Evolutionary conservation across 1,140 invertebrate species (phyloP).

Genomic region (Ceratina australensis): DNA sequence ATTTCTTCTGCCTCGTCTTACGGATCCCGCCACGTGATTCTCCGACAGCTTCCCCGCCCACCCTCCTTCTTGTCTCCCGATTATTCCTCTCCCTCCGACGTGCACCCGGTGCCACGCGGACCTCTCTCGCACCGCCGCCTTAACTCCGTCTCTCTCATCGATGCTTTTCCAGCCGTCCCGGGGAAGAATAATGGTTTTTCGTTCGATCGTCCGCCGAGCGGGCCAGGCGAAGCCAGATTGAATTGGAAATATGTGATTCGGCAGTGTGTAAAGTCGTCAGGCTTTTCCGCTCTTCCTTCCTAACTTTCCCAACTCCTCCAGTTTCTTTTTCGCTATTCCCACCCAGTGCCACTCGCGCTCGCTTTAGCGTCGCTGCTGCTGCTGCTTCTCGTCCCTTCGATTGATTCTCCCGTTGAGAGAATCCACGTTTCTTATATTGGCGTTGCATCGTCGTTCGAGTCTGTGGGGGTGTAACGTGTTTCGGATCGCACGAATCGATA

Average conservation of each 20-base stretch:
- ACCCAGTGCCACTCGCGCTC: not conserved
- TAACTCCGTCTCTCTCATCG: not conserved
- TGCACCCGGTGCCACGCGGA: not conserved
- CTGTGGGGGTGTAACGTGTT: not conserved
- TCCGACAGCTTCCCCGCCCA: not conserved
- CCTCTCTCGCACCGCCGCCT: not conserved
- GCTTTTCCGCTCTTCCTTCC: slow-evolving; percentile 43
- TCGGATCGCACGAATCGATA: not conserved
- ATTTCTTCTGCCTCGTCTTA: slow-evolving; percentile 25
- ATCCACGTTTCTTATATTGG: not conserved
- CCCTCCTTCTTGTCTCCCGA: not conserved
- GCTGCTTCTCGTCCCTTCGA: not conserved
- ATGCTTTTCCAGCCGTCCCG: slow-evolving; percentile 29
- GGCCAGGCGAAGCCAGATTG: slow-evolving; percentile 61
- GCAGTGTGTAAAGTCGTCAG: slow-evolving; percentile 71
- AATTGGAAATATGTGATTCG: slow-evolving; percentile 74
- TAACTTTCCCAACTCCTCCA: slow-evolving; percentile 12
- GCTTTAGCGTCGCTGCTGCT: not conserved
- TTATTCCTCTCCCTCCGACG: not conserved
- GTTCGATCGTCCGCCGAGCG: slow-evolving; percentile 62
- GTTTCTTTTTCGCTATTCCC: slow-evolving; percentile 12
- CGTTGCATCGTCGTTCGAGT: not conserved
- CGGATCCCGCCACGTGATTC: slow-evolving; percentile 20
- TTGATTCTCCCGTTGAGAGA: not conserved
- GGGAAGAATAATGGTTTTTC: slow-evolving; percentile 71